phyloP scores from a whole-genome alignment of 2,888 invertebrate genomes.

The Ochropleura leucogaster region DNA sequence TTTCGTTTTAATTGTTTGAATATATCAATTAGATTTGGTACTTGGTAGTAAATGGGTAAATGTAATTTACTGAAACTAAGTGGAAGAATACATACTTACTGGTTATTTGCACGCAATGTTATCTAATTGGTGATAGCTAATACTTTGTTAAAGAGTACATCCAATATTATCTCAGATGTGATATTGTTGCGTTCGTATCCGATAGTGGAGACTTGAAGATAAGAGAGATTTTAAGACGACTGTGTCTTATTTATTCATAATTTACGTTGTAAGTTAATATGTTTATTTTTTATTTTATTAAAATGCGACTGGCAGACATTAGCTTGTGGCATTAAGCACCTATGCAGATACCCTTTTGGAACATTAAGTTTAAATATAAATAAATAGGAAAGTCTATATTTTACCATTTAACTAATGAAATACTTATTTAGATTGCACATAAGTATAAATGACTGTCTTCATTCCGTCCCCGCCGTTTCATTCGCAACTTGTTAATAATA shows the following conservation, averaged over 20 bases:
- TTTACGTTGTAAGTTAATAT: background rate
- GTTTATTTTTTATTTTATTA: no score
- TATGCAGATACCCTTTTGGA: no score
- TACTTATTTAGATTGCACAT: background rate
- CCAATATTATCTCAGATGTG: conserved; percentile 7
- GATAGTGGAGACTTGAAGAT: background rate
- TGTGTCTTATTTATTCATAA: background rate
- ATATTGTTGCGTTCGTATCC: background rate
- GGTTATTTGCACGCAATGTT: conserved; percentile 50
- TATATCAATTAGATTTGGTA: conserved; percentile 39
- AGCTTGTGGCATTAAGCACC: no score
- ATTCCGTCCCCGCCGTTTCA: background rate
- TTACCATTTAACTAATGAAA: background rate
- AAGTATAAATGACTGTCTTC: background rate
- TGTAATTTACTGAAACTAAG: conserved; percentile 22
- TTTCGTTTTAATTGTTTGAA: conserved; percentile 63
- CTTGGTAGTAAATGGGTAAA: conserved; percentile 11
- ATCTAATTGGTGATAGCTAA: conserved; percentile 13
- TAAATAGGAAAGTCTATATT: background rate
- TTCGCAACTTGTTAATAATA: background rate
- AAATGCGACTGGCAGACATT: no score
- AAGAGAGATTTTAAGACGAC: background rate
- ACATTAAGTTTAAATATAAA: no score
- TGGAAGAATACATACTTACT: conserved; percentile 16
- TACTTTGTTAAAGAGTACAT: background rate